Evolutionary conservation across 2,113 vertebrate species (phyloP), one percentile per base, ranked within the genome.

Genomic region (Phalacrocorax brasilianus): DNA sequence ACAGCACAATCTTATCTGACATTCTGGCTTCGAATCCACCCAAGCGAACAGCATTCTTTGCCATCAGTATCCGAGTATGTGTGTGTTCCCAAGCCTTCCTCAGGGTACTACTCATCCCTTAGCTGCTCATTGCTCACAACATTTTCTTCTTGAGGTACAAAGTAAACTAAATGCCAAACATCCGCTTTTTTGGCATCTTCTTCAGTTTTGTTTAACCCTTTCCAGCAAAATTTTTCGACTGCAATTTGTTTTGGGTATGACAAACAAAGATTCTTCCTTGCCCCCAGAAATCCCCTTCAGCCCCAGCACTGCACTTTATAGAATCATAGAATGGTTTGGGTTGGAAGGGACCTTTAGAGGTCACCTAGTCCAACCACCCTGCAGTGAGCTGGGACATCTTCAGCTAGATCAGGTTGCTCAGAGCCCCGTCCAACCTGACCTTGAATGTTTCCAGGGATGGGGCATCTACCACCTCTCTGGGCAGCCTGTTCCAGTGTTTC

Each of bases 271-370:
- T 14, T 65, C 74, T 9, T 44, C 30, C 27, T 49, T 26, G 30
- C 8, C 9, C 27, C 38, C 16, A 42, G 38, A 28, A 38, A 45
- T 4, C 13, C 47, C 26, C 26, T 30, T 30, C 35, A 40, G 16
- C 9, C 12, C 12, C 2, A 0, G 5, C 3, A 40, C 0, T 8
- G 2, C n/a, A 30, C 35, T 4, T 28, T 5, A 14, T 1, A 15
- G 42, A 42, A 42, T 42, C 42, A 42, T 42, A 42, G 42, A 42
- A 42, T 42, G 42, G 42, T 42, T 42, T 42, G 14, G 42, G 42
- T 42, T 42, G 6, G 42, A 42, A 42, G 42, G 42, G 42, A 42
- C 42, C 42, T 42, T 42, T 42, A 42, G 42, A 42, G 42, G 42
- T 42, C 42, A 42, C 14, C 13, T 42, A 42, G 42, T 42, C 42